Conservation (phyloP, 2,888 invertebrate species). For the Crioceris asparagi region DNA sequence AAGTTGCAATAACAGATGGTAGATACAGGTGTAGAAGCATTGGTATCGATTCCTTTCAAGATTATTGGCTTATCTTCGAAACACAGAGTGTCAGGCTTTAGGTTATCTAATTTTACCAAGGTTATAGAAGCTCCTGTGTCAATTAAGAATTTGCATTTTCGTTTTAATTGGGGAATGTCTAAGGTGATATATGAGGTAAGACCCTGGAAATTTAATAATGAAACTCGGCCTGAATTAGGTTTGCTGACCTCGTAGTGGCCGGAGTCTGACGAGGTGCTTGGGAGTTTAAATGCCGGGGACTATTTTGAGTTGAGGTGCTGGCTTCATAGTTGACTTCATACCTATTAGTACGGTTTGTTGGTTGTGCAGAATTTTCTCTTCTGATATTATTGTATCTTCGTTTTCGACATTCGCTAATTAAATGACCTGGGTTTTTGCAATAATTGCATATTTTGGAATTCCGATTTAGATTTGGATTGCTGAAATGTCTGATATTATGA, state of each 20-base stretch:
- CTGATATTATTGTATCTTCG: slow-evolving; percentile 13
- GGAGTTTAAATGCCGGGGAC: slow-evolving; percentile 6
- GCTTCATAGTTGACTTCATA: no score
- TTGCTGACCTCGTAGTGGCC: slow-evolving; percentile 7
- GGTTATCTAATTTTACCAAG: slow-evolving; percentile 8
- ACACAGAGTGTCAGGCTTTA: slow-evolving; percentile 6
- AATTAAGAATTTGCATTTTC: slow-evolving; percentile 8
- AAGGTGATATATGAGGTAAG: no score
- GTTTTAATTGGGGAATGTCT: no score
- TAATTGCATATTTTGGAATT: slow-evolving; percentile 11
- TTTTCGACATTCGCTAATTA: slow-evolving; percentile 16
- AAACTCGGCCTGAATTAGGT: slow-evolving; percentile 9
- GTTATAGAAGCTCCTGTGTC: slow-evolving; percentile 11
- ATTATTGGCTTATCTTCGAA: slow-evolving; percentile 7
- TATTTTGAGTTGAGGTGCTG: no score
- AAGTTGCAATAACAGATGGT: slow-evolving; percentile 5
- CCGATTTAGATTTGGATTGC: neutral
- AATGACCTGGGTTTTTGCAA: slow-evolving; percentile 16
- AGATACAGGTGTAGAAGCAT: slow-evolving; percentile 6
- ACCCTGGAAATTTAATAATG: slow-evolving; percentile 8
- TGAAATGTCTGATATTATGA: no score
- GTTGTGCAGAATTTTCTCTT: slow-evolving; percentile 2
- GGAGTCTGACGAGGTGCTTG: slow-evolving; percentile 6
- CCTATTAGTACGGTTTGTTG: slow-evolving; percentile 1
- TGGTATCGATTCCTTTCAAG: slow-evolving; percentile 10